These are phyloP conservation scores for Megalopta genalis DNA, from an alignment of 1,140 invertebrate genomes.

Conservation along the genomic window DNA sequence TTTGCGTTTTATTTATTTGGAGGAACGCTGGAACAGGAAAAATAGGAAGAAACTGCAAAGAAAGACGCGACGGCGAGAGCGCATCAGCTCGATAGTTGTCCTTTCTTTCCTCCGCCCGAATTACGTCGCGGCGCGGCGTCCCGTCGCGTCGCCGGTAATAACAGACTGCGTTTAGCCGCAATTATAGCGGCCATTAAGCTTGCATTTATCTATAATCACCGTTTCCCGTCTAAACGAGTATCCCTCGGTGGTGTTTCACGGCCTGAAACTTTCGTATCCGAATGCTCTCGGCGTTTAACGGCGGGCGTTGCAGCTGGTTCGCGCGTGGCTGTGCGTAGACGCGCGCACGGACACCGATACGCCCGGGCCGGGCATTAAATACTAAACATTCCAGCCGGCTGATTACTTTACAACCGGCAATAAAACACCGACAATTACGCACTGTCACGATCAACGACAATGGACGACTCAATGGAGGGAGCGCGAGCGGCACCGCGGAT, in stretches of 20 bases:
- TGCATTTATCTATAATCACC: conserved; percentile 44
- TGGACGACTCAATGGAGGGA: conserved; percentile 46
- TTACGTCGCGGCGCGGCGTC: not conserved
- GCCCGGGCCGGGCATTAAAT: conserved; percentile 23
- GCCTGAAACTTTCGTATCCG: conserved; percentile 6
- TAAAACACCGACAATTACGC: conserved; percentile 53
- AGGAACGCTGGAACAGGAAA: not conserved
- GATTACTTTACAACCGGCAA: conserved; percentile 46
- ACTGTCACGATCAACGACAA: conserved; percentile 56
- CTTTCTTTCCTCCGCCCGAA: not conserved
- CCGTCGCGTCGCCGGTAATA: conserved; percentile 12
- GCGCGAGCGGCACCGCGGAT: conserved; percentile 34
- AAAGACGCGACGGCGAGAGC: not conserved
- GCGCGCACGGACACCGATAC: not conserved
- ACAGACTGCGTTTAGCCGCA: conserved; percentile 36
- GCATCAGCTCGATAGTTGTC: not conserved
- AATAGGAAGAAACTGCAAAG: not conserved
- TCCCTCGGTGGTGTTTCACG: not conserved
- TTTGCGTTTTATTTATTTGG: no score
- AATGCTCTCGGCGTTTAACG: not conserved
- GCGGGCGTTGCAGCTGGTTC: not conserved
- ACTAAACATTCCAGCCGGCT: conserved; percentile 42
- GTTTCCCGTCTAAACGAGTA: conserved; percentile 33
- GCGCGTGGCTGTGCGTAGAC: not conserved
- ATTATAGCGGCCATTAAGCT: conserved; percentile 38